Conservation (phyloP, 2,888 invertebrate genomes). For the Hartigia nigra region DNA sequence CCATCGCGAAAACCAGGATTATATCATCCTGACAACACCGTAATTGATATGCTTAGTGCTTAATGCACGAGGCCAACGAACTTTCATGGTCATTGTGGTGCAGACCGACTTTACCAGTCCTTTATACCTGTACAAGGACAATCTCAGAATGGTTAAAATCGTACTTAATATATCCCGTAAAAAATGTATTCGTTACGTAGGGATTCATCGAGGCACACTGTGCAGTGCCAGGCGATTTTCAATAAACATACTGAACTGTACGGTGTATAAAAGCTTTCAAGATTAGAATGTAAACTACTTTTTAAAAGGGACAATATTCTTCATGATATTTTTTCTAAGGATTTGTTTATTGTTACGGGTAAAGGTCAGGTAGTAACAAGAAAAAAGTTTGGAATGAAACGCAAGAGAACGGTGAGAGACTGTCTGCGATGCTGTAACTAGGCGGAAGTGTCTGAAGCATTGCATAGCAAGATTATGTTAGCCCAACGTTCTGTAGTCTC, state of each 20-base stretch:
- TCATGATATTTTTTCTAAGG: not conserved
- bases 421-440: slow-evolving; percentile 37
- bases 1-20: not conserved
- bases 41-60: not conserved
- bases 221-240: not conserved
- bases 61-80: not conserved
- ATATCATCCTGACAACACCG: not conserved
- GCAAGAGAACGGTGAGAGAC: not conserved
- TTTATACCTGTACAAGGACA: not conserved
- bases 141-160: not conserved
- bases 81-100: not conserved
- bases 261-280: not conserved
- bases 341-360: not conserved
- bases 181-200: not conserved
- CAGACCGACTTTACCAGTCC: not conserved
- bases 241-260: not conserved
- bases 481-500: not conserved
- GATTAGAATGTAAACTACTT: not conserved
- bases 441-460: slow-evolving; percentile 39
- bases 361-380: not conserved
- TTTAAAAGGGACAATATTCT: not conserved
- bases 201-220: not conserved
- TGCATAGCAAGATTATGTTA: not conserved
- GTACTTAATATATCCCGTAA: not conserved
- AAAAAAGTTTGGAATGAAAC: not conserved